phyloP scores from a whole-genome alignment of 2,113 vertebrate species.

The Lasiurus borealis region DNA sequence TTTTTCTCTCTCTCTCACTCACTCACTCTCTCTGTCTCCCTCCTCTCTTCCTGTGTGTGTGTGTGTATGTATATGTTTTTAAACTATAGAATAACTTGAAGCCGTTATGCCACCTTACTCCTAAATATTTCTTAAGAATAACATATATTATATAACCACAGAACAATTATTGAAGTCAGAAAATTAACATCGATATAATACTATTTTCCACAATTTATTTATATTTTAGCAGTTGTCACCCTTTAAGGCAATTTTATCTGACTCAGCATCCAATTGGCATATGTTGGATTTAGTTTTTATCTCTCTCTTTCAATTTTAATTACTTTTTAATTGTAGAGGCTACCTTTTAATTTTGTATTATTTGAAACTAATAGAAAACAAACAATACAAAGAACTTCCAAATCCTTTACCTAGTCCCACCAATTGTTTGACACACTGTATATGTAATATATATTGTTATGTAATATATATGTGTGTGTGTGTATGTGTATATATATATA shows the following conservation, averaged over 20 bases:
- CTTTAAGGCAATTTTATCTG: neutral
- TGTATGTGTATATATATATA: neutral
- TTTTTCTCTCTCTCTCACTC: neutral
- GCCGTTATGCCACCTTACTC: neutral
- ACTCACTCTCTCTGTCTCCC: neutral
- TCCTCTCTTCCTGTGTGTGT: neutral
- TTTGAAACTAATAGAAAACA: neutral
- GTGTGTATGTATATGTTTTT: neutral
- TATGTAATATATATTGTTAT: neutral
- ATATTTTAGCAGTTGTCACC: neutral
- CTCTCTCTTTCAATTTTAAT: neutral
- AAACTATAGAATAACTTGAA: neutral
- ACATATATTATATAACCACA: neutral
- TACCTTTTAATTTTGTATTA: neutral
- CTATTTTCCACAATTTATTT: neutral
- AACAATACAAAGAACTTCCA: neutral
- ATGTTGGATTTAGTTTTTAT: neutral
- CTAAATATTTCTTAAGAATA: constrained; percentile 18
- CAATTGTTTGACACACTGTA: neutral
- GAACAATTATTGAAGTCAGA: neutral
- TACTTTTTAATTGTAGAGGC: neutral
- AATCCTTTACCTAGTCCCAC: neutral
- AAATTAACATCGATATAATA: neutral
- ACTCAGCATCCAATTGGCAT: neutral
- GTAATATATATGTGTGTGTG: too few species aligned